Conservation (phyloP, 1,140 invertebrate genomes). For the Cydia splendana region DNA sequence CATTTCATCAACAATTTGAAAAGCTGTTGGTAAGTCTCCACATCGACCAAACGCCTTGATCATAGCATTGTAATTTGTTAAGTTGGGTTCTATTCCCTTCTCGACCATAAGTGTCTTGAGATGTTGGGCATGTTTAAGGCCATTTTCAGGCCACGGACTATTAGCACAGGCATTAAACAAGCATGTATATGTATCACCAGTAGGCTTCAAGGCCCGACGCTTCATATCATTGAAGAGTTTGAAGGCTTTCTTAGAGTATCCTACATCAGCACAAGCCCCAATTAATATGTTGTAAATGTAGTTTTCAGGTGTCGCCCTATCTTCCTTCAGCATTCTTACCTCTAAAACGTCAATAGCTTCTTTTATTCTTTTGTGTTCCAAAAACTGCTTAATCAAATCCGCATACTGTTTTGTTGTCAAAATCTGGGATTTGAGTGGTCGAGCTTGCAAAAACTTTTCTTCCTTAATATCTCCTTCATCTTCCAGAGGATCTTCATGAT, state of each 20-base stretch:
- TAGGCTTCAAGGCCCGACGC: conserved; percentile 84
- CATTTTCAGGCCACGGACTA: conserved; percentile 84
- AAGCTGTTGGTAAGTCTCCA: conserved; percentile 87
- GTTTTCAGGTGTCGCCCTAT: conserved; percentile 87
- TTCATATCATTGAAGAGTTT: conserved; percentile 91
- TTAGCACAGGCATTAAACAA: conserved; percentile 94
- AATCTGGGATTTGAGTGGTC: conserved; percentile 71
- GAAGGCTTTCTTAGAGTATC: conserved; percentile 92
- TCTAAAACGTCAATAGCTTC: conserved; percentile 89
- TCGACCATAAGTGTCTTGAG: conserved; percentile 85
- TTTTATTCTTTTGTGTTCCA: conserved; percentile 82
- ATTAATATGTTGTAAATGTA: conserved; percentile 92
- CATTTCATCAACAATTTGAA: conserved; percentile 93
- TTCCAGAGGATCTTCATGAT: conserved; percentile 48
- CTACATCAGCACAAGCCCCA: conserved; percentile 87
- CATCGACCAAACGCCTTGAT: conserved; percentile 94
- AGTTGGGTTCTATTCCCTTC: conserved; percentile 85
- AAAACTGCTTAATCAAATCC: conserved; percentile 84
- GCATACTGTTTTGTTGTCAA: conserved; percentile 83
- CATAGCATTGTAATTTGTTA: conserved; percentile 91
- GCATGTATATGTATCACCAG: conserved; percentile 87
- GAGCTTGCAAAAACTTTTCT: conserved; percentile 76
- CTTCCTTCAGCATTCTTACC: conserved; percentile 85
- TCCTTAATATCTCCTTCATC: conserved; percentile 81
- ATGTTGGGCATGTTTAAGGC: conserved; percentile 82